These are phyloP conservation scores for Nycticorax nycticorax DNA, from an alignment of 2,113 vertebrate genomes.

Conservation along the genomic window DNA sequence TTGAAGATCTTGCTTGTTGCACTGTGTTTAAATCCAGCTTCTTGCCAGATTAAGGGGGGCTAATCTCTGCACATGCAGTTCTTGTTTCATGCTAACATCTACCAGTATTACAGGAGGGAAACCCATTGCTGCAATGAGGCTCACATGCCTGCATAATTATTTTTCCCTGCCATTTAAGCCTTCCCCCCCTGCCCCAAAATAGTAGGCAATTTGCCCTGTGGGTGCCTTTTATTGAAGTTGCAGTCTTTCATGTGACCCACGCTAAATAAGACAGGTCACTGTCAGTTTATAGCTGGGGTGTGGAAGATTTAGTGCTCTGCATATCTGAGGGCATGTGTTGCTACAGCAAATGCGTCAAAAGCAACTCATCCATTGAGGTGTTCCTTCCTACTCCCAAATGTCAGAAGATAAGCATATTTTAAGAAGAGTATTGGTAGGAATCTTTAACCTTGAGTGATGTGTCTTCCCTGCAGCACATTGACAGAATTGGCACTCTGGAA, in stretches of 20 bases:
- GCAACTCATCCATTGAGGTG: background rate
- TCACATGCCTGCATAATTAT: background rate
- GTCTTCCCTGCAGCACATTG: background rate
- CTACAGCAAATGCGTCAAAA: background rate
- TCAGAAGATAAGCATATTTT: background rate
- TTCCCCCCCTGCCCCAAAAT: background rate
- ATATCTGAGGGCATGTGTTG: background rate
- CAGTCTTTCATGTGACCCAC: background rate
- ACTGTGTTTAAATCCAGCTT: background rate
- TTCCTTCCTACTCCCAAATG: background rate
- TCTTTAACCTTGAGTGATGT: constrained; percentile 3
- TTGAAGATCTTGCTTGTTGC: background rate
- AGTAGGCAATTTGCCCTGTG: background rate
- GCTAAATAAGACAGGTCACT: background rate
- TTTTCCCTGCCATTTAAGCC: background rate
- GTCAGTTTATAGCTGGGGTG: background rate
- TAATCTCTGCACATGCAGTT: background rate
- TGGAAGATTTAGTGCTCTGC: background rate
- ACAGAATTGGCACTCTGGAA: background rate
- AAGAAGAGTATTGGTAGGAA: background rate
- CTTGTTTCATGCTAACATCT: background rate
- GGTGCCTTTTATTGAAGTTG: background rate
- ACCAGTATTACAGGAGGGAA: background rate
- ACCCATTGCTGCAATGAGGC: background rate
- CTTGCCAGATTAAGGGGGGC: background rate